phyloP scores from a whole-genome alignment of 2,888 invertebrate genomes.

The Drosophila bunnanda region DNA sequence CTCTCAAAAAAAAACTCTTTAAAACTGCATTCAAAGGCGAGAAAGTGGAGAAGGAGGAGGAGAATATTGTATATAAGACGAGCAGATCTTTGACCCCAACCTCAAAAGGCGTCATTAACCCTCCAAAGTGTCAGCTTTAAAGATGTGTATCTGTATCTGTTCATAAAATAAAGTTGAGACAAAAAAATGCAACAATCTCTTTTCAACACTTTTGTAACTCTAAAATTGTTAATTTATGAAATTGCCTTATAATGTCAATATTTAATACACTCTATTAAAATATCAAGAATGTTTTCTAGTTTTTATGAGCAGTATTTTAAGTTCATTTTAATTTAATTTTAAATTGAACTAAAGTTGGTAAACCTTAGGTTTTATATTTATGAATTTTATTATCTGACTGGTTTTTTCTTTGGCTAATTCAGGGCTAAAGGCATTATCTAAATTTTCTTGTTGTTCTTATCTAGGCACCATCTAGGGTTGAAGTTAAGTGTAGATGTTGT shows the following conservation, averaged over 20 bases:
- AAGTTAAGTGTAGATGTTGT: constrained; percentile 8
- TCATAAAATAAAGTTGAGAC: neutral
- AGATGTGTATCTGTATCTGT: constrained; percentile 12
- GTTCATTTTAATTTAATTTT: neutral
- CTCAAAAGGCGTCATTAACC: constrained; percentile 14
- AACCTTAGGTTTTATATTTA: neutral
- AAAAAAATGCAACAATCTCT: neutral
- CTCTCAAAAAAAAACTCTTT: constrained; percentile 4
- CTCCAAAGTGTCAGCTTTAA: constrained; percentile 9
- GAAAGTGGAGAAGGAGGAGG: neutral
- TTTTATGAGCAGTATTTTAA: neutral
- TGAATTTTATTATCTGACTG: neutral
- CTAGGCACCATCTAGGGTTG: constrained; percentile 22
- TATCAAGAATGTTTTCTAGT: neutral
- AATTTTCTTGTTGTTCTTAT: neutral
- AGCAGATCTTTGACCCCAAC: constrained; percentile 11
- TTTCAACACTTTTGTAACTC: neutral
- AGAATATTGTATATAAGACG: neutral
- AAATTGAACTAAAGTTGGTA: no score
- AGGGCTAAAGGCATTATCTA: constrained; percentile 1
- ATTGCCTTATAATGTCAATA: neutral
- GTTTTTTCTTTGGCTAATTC: neutral
- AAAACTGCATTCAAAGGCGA: constrained; percentile 21
- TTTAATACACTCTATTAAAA: no score
- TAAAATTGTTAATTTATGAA: neutral